Conservation (phyloP, 2,113 vertebrate species). For the Malaclemys terrapin region DNA sequence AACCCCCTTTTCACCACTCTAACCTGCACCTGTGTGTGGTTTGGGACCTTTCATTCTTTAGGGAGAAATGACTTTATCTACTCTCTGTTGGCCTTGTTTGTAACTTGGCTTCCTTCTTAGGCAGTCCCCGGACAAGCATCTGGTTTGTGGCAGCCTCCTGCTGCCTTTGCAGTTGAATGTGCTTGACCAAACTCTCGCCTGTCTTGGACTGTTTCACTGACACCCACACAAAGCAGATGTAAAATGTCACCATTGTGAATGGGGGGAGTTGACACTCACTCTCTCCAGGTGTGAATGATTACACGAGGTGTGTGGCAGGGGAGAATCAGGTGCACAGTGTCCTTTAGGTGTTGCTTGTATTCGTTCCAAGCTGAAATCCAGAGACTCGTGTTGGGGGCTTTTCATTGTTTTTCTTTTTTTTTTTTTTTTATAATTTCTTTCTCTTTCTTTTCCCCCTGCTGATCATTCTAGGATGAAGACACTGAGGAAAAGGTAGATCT, state of each 20-base stretch:
- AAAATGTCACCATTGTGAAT: neutral
- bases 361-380: neutral
- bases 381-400: neutral
- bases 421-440: slow-evolving; percentile 40
- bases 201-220: neutral
- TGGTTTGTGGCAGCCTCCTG: neutral
- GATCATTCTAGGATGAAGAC: slow-evolving; percentile 65
- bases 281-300: neutral
- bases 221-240: neutral
- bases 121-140: neutral
- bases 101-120: neutral
- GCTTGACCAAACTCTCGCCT: neutral
- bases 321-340: neutral
- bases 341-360: neutral
- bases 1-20: neutral
- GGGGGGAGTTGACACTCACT: neutral
- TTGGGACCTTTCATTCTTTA: neutral
- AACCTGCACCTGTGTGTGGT: neutral
- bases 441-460: slow-evolving; percentile 11
- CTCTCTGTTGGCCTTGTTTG: neutral
- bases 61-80: neutral
- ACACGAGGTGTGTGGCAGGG: neutral
- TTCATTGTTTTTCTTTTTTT: neutral
- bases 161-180: neutral
- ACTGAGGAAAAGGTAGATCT: slow-evolving; percentile 41